Base-by-base conservation (phyloP, 2,797 vertebrate species). In the Philypnodon macrostomus region DNA sequence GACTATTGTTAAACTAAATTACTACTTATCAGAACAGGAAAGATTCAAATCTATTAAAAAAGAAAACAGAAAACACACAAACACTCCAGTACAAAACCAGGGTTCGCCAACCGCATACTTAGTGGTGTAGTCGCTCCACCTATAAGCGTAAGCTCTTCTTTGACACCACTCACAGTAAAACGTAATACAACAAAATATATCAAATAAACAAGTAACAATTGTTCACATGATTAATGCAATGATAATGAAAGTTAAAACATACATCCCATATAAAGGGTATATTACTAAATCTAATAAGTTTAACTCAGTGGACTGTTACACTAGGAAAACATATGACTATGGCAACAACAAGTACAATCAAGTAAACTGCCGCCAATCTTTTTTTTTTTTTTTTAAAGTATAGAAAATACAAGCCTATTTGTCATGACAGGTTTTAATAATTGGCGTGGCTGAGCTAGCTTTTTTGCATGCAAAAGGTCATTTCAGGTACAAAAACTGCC, bases 51-150 rank as follows among this genome's bases (percentile, higher is more conserved):
- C 46, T 68, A 66, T 32, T 31, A 80, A 73, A 44, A 65, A 78
- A 69, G 30, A 55, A 75, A 83, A 21, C 39, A 14, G 15, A 85
- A 85, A 83, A 70, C 59, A 56, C 68, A 81, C 75, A 80, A 74
- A 70, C 77, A 80, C 82, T 88, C 81, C 80, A 82, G 82, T 77
- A 88, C 72, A 80, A 84, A 87, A 85, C 70, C 76, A 78, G 81
- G 77, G 77, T 79, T 73, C 75, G 75, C 81, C 78, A 69, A 77
- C 72, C 73, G 73, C 74, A 73, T 64, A 78, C 68, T 23, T 36
- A 58, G 57, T 63, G 62, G 66, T 58, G 63, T 64, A 32, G n/a
- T n/a, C n/a, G n/a, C n/a, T n/a, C n/a, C n/a, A n/a, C n/a, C n/a
- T n/a, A n/a, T n/a, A n/a, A n/a, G n/a, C n/a, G 27, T 59, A 67